These are phyloP conservation scores for Drosophila kurseongensis DNA, from an alignment of 1,140 invertebrate species.

Conservation along the genomic window DNA sequence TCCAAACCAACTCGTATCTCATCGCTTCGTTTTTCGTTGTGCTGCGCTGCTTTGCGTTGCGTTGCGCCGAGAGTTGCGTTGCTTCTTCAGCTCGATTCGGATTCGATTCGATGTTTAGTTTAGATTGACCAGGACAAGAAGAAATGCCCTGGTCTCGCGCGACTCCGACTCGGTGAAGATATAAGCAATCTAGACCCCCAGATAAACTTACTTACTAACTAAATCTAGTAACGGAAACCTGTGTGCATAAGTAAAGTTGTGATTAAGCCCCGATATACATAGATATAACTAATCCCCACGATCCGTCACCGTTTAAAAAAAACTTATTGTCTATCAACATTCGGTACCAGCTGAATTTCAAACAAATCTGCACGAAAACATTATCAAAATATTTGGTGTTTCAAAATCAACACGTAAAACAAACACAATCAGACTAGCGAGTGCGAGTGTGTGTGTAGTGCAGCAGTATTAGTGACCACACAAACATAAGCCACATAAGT, in stretches of 20 bases:
- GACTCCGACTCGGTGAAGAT: not conserved
- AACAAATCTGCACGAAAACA: conserved; percentile 35
- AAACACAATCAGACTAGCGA: conserved; percentile 33
- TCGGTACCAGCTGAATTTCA: not conserved
- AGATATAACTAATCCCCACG: conserved; percentile 16
- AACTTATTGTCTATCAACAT: conserved; percentile 30
- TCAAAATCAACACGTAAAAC: conserved; percentile 49
- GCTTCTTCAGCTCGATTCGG: conserved; percentile 42
- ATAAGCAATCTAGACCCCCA: conserved; percentile 3
- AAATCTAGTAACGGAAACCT: conserved; percentile 36
- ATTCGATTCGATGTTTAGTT: conserved; percentile 59
- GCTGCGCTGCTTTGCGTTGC: conserved; percentile 37
- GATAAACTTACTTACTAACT: conserved; percentile 23
- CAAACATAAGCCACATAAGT: conserved; percentile 18
- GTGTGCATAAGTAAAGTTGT: conserved; percentile 47
- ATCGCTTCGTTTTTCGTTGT: conserved; percentile 64
- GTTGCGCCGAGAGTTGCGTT: conserved; percentile 41
- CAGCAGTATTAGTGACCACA: conserved; percentile 37
- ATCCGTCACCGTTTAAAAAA: not conserved
- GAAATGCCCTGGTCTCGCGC: conserved; percentile 68
- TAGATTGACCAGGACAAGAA: conserved; percentile 65
- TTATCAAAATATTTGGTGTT: conserved; percentile 54
- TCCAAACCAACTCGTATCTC: conserved; percentile 53
- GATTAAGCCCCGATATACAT: conserved; percentile 18
- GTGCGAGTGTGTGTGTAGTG: conserved; percentile 5